Percentiles rank a stretch among this genome's conserved stretches.
These are phyloP conservation scores for Kryptopterus vitreolus DNA, from an alignment of 2,797 vertebrate genomes.

Conservation along the genomic window DNA sequence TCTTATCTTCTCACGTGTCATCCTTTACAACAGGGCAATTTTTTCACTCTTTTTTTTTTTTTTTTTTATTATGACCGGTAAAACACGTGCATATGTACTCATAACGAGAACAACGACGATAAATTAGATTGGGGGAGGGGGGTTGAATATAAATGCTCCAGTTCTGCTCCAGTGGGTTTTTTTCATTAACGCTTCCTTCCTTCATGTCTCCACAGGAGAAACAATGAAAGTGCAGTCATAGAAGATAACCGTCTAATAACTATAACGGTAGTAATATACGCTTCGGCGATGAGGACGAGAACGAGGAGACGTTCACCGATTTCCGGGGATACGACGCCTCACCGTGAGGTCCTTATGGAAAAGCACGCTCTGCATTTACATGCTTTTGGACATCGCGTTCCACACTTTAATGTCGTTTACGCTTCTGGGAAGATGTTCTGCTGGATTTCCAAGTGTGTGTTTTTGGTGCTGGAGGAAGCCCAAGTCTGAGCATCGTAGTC, in stretches of 20 bases:
- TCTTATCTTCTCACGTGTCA: not conserved
- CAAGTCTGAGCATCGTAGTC: too few species aligned
- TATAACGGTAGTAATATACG: not conserved
- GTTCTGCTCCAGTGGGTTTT: conserved; percentile 17
- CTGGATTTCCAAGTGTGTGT: too few species aligned
- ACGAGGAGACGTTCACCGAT: not conserved
- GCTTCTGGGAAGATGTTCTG: too few species aligned
- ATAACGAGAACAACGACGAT: not conserved
- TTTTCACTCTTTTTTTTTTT: too few species aligned
- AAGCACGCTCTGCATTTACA: too few species aligned
- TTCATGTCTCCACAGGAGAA: not conserved
- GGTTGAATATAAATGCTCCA: conserved; percentile 6
- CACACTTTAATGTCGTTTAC: too few species aligned
- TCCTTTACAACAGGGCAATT: not conserved
- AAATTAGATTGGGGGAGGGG: not conserved
- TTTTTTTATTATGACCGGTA: too few species aligned
- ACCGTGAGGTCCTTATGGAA: too few species aligned
- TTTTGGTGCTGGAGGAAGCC: too few species aligned
- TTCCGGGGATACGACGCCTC: too few species aligned
- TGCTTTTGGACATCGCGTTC: too few species aligned
- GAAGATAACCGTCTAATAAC: conserved; percentile 28
- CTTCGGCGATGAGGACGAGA: not conserved
- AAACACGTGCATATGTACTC: not conserved
- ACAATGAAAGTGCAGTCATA: not conserved
- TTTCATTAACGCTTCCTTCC: conserved; percentile 26